Evolutionary conservation across 2,888 invertebrate species (phyloP).

Genomic region (Drosophila dives): DNA sequence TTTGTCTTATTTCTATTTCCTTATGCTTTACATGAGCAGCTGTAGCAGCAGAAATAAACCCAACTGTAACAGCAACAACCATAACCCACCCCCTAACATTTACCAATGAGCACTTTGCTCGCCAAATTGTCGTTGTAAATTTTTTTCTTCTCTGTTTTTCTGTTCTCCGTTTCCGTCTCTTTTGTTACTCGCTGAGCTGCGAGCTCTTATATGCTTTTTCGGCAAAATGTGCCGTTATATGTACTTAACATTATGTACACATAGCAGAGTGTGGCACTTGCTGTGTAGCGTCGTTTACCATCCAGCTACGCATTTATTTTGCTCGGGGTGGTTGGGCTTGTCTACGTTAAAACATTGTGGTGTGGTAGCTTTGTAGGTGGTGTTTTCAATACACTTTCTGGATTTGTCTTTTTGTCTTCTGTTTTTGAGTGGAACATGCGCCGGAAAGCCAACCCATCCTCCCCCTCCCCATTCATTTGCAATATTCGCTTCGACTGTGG

Average conservation of each 20-base stretch:
- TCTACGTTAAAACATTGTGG: background rate
- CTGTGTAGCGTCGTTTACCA: slow-evolving; percentile 17
- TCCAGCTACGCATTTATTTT: slow-evolving; percentile 43
- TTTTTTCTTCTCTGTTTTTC: slow-evolving; percentile 7
- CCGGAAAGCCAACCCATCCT: background rate
- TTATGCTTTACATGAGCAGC: slow-evolving; percentile 6
- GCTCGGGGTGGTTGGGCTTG: background rate
- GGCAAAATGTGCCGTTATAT: slow-evolving; percentile 23
- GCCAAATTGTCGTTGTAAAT: slow-evolving; percentile 35
- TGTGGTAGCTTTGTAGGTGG: slow-evolving; percentile 1
- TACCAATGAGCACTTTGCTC: background rate
- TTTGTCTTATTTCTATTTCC: background rate
- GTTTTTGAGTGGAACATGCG: slow-evolving; percentile 38
- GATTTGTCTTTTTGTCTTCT: slow-evolving; percentile 1
- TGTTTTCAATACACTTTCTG: slow-evolving; percentile 39
- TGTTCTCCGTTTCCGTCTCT: slow-evolving; percentile 16
- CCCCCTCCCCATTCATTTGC: slow-evolving; percentile 1
- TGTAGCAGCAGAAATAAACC: background rate
- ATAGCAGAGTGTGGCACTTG: slow-evolving; percentile 21
- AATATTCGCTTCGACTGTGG: background rate
- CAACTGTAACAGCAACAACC: slow-evolving; percentile 1
- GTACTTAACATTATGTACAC: slow-evolving; percentile 24
- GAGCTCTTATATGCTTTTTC: slow-evolving; percentile 28
- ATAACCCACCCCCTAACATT: slow-evolving; percentile 4
- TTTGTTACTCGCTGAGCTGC: slow-evolving; percentile 22